These are phyloP conservation scores for Resseliella maxima DNA, from an alignment of 2,888 invertebrate genomes.

Conservation along the genomic window DNA sequence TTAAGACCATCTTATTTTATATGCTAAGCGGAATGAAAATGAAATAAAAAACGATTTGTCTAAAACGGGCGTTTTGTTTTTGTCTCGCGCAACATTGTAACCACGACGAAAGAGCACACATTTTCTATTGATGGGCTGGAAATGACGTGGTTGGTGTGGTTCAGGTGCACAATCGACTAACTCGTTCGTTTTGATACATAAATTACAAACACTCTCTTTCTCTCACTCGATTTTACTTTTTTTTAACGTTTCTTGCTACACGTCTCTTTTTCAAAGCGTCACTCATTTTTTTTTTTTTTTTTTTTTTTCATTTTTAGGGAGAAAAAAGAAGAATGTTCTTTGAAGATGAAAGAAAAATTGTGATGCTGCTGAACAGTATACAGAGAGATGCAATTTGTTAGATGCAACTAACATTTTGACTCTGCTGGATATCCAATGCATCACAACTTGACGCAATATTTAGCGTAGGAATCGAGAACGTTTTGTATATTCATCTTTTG, in stretches of 20 bases:
- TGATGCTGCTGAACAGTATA: too few species aligned
- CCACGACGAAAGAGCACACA: neutral
- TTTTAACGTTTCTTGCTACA: too few species aligned
- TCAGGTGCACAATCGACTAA: conserved; percentile 16
- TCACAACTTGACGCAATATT: neutral
- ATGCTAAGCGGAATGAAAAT: neutral
- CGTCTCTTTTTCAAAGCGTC: too few species aligned
- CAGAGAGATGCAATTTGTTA: too few species aligned
- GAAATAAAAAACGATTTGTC: neutral
- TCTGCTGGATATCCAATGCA: neutral
- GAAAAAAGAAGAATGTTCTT: too few species aligned
- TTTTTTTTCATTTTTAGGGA: too few species aligned
- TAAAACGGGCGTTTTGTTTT: neutral
- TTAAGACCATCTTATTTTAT: neutral
- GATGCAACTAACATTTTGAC: too few species aligned
- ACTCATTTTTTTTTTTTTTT: too few species aligned
- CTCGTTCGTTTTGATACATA: neutral
- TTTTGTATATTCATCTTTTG: neutral
- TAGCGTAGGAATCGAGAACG: neutral
- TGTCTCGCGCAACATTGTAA: conserved; percentile 33
- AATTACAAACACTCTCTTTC: neutral
- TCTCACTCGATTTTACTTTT: too few species aligned
- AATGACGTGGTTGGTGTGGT: conserved; percentile 26
- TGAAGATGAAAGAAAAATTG: too few species aligned
- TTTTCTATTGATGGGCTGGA: neutral